Conservation (phyloP, 35 echinoderm and acorn worm species). For the Hemicentrotus pulcherrimus region DNA sequence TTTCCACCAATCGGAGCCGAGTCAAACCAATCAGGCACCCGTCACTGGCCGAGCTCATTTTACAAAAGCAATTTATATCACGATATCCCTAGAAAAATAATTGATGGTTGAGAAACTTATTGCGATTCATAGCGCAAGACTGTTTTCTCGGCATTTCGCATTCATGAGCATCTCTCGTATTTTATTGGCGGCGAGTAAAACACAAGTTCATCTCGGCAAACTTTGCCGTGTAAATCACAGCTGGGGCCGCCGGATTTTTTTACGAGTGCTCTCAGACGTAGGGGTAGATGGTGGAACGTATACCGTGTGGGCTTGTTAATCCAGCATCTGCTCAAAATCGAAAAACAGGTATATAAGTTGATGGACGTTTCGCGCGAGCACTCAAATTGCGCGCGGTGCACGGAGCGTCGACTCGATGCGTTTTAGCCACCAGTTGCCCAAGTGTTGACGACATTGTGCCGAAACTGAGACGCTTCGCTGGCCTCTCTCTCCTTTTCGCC, state of each 20-base stretch:
- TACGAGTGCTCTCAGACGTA: slow-evolving; percentile 21
- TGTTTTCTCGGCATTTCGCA: slow-evolving; percentile 40
- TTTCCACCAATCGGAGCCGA: slow-evolving; percentile 45
- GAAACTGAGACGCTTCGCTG: slow-evolving; percentile 17
- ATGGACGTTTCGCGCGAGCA: slow-evolving; percentile 34
- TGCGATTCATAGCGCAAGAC: slow-evolving; percentile 52
- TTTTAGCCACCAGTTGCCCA: slow-evolving; percentile 14
- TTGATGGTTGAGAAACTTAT: slow-evolving; percentile 52
- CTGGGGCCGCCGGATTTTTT: slow-evolving; percentile 15
- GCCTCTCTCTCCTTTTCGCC: slow-evolving; percentile 7
- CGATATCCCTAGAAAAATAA: slow-evolving; percentile 55
- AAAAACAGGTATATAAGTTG: slow-evolving; percentile 54
- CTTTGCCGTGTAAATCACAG: slow-evolving; percentile 24
- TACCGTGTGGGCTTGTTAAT: slow-evolving; percentile 25
- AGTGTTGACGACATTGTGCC: slow-evolving; percentile 37
- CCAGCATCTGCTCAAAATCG: slow-evolving; percentile 37
- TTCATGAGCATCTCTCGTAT: slow-evolving; percentile 43
- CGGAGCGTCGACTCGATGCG: neutral
- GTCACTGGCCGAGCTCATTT: slow-evolving; percentile 61
- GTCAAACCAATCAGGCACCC: slow-evolving; percentile 58
- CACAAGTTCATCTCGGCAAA: slow-evolving; percentile 21
- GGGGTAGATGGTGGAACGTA: neutral
- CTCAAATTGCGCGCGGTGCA: slow-evolving; percentile 5
- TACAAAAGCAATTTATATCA: slow-evolving; percentile 72
- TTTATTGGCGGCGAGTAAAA: slow-evolving; percentile 17